Evolutionary conservation across 2,888 invertebrate genomes (phyloP).

Genomic region (Zygogramma bicolorata): DNA sequence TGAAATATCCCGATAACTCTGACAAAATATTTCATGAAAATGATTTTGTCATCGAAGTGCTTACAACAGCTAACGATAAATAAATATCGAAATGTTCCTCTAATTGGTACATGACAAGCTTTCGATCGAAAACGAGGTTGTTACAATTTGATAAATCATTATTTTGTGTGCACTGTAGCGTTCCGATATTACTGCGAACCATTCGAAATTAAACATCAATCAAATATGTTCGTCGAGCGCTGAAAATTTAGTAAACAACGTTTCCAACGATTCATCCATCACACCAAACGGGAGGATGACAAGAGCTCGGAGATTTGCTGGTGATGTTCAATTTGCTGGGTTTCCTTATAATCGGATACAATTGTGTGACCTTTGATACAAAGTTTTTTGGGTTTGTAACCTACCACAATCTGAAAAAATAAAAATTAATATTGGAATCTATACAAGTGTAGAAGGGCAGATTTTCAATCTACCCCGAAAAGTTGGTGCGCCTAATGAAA

Average conservation of each 20-base stretch:
- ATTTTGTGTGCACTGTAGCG: background rate
- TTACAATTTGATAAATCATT: constrained; percentile 1
- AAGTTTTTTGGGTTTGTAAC: no score
- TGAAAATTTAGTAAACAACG: background rate
- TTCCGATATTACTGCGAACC: background rate
- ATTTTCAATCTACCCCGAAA: no score
- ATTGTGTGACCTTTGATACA: background rate
- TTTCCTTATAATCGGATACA: background rate
- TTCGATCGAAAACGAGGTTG: background rate
- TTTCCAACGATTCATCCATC: background rate
- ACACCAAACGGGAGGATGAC: background rate
- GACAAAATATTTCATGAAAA: background rate
- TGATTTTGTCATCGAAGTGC: background rate
- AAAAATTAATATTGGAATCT: no score
- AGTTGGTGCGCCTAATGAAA: no score
- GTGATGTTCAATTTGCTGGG: background rate
- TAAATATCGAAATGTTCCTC: background rate
- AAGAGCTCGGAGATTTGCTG: background rate
- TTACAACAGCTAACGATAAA: background rate
- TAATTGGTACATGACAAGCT: background rate
- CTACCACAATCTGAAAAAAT: no score
- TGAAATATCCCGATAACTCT: no score
- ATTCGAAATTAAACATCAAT: constrained; percentile 6
- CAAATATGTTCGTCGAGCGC: background rate
- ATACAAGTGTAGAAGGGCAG: no score